Percentiles rank a stretch among this genome's conserved stretches.
These are phyloP conservation scores for Noctua pronuba DNA, from an alignment of 2,888 invertebrate species.

Conservation along the genomic window DNA sequence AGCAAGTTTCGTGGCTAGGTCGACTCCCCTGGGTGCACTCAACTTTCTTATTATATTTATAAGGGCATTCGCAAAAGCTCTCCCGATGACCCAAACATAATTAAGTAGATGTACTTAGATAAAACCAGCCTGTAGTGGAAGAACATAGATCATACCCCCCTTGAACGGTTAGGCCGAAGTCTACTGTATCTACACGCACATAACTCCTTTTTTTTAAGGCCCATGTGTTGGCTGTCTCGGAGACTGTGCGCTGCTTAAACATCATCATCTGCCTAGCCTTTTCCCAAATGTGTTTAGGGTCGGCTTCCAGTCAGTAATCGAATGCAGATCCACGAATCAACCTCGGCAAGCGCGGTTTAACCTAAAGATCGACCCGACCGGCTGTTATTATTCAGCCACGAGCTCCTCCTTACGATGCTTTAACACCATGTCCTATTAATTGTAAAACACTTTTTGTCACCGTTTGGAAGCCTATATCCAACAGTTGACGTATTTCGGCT, in stretches of 20 bases:
- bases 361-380: no score
- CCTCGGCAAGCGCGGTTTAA: no score
- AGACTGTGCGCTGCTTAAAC: not conserved
- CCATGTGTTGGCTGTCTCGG: not conserved
- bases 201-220: not conserved
- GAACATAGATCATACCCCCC: not conserved
- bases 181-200: not conserved
- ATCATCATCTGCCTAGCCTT: not conserved
- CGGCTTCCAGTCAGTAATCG: not conserved
- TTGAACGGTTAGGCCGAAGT: not conserved
- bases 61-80: not conserved
- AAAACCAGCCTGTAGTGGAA: not conserved
- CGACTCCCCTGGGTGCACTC: slow-evolving; percentile 7
- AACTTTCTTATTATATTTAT: not conserved
- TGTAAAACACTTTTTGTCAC: no score
- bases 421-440: no score
- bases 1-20: slow-evolving; percentile 2
- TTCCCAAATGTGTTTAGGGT: no score
- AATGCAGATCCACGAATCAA: not conserved
- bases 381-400: no score
- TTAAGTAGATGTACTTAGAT: not conserved
- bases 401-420: no score
- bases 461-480: no score
- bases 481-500: no score
- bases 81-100: not conserved